phyloP scores from a whole-genome alignment of 2,113 vertebrate species.

The Herpetotheres cachinnans region DNA sequence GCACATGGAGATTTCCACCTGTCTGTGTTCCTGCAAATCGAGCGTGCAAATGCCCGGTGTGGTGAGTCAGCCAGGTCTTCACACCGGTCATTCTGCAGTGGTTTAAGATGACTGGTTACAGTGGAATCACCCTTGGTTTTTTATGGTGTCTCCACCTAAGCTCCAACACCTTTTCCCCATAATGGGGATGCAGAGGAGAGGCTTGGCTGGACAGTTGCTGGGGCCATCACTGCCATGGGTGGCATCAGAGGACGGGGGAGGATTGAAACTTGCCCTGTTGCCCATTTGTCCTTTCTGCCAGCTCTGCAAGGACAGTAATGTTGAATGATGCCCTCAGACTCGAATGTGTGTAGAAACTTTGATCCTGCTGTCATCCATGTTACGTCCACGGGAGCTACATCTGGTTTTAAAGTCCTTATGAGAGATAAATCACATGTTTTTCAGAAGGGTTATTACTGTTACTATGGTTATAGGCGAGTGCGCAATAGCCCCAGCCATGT shows the following conservation, averaged over 20 bases:
- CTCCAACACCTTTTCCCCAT: neutral
- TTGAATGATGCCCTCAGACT: too few relatives aligned
- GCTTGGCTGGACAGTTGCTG: neutral
- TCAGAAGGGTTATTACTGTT: neutral
- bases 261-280: neutral
- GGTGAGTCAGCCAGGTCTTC: neutral
- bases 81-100: neutral
- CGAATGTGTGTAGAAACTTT: neutral
- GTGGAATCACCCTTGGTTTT: neutral
- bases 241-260: neutral
- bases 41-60: fast-evolving
- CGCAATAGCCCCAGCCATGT: neutral
- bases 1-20: neutral
- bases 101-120: neutral
- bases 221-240: neutral
- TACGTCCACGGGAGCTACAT: neutral
- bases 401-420: neutral
- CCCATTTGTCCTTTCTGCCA: neutral
- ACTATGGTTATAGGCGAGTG: neutral
- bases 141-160: neutral
- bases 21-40: neutral
- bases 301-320: fast-evolving
- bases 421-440: neutral
- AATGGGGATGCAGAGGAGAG: fast-evolving
- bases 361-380: neutral